Evolutionary conservation across 2,888 invertebrate genomes (phyloP).

Genomic region (Laothoe populi): DNA sequence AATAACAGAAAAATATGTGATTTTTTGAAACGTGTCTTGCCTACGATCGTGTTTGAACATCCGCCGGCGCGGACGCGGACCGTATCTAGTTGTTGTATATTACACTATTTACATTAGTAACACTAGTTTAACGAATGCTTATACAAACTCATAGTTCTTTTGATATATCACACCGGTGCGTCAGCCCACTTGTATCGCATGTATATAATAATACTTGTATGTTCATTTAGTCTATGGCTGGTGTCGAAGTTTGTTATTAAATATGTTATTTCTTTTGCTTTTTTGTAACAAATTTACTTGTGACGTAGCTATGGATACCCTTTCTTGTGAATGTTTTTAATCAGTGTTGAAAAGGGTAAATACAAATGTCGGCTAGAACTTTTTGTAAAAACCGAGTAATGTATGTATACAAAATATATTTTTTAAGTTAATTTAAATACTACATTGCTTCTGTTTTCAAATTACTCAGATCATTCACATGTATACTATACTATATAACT

Average conservation of each 20-base stretch:
- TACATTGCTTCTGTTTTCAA: too few relatives aligned
- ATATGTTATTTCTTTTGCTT: conserved; percentile 17
- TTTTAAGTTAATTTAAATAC: too few relatives aligned
- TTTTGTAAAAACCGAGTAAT: too few relatives aligned
- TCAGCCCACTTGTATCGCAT: conserved; percentile 12
- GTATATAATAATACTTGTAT: conserved; percentile 11
- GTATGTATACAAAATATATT: too few relatives aligned
- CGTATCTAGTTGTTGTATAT: conserved; percentile 36
- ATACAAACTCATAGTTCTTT: conserved; percentile 19
- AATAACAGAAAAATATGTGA: neutral
- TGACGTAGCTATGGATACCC: neutral
- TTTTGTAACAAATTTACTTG: conserved; percentile 17
- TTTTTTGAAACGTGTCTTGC: neutral
- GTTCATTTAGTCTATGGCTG: conserved; percentile 7
- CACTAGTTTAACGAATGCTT: conserved; percentile 41
- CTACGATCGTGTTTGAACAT: neutral
- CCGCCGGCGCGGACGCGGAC: conserved; percentile 27
- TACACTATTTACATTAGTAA: conserved; percentile 33
- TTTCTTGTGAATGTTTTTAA: neutral
- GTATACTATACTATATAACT: too few relatives aligned
- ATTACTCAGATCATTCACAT: too few relatives aligned
- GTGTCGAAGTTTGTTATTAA: conserved; percentile 18
- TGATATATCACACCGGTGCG: conserved; percentile 14
- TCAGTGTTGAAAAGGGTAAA: neutral
- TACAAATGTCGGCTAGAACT: too few relatives aligned